Percentiles rank a stretch among this genome's conserved stretches.
Conservation (phyloP, 2,113 vertebrate genomes). For the Aegithalos caudatus region DNA sequence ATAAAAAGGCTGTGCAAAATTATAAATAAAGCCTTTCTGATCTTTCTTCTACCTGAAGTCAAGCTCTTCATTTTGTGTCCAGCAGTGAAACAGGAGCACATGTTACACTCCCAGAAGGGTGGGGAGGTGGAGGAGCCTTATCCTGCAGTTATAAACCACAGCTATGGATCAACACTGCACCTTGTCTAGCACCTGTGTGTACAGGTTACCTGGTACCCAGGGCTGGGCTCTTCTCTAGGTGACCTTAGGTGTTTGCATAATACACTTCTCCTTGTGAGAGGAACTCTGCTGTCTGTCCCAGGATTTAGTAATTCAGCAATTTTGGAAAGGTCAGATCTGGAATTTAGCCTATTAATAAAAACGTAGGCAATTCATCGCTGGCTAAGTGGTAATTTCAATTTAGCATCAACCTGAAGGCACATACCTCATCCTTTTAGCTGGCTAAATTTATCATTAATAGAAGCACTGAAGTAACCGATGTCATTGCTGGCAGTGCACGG, state of each 20-base stretch:
- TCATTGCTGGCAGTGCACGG: not conserved
- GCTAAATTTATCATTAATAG: slow-evolving; percentile 59
- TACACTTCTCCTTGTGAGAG: slow-evolving; percentile 29
- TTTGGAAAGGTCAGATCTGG: slow-evolving; percentile 58
- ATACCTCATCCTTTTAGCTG: slow-evolving; percentile 58
- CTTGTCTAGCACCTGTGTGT: not conserved
- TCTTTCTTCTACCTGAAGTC: too few species aligned
- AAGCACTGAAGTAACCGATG: slow-evolving; percentile 38
- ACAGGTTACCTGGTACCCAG: not conserved
- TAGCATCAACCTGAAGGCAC: slow-evolving; percentile 48
- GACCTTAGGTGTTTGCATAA: slow-evolving; percentile 42
- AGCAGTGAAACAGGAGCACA: too few species aligned
- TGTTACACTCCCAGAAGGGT: not conserved
- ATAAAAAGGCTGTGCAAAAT: too few species aligned
- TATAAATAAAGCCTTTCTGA: too few species aligned
- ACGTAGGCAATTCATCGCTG: slow-evolving; percentile 6
- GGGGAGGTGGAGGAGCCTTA: not conserved
- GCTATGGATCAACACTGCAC: not conserved
- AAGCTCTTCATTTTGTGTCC: too few species aligned
- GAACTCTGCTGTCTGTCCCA: slow-evolving; percentile 8
- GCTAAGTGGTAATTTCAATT: slow-evolving; percentile 69
- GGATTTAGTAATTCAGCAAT: slow-evolving; percentile 46
- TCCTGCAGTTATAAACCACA: not conserved
- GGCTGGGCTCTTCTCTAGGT: not conserved
- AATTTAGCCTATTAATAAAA: slow-evolving; percentile 63